Evolutionary conservation across 2,797 vertebrate genomes (phyloP).

Genomic region (Sparidentex hasta): DNA sequence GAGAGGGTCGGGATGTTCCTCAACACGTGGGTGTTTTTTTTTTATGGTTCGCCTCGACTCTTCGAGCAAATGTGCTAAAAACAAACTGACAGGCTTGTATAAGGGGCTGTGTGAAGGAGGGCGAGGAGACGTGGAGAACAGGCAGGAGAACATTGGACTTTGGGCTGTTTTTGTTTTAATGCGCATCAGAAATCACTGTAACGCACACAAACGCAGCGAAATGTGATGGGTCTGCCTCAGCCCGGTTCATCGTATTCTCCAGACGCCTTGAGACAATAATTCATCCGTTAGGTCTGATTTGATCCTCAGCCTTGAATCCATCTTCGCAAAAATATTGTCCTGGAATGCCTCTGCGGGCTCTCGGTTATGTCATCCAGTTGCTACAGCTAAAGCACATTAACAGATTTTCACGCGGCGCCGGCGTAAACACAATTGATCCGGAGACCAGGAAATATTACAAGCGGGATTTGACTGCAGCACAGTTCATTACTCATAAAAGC

Average conservation of each 20-base stretch:
- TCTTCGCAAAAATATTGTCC: conserved; percentile 30
- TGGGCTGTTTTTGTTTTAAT: too few relatives aligned
- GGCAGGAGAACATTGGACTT: background rate
- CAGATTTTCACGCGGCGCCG: conserved; percentile 26
- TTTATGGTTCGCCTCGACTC: background rate
- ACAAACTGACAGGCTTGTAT: conserved; percentile 25
- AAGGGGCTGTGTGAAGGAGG: conserved; percentile 1
- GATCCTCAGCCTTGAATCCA: conserved; percentile 23
- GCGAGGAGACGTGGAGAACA: background rate
- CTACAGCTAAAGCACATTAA: conserved; percentile 23
- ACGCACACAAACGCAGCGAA: background rate
- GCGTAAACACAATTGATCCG: conserved; percentile 49
- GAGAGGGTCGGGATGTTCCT: conserved; percentile 33
- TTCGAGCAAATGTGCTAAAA: conserved; percentile 25
- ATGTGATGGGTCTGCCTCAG: background rate
- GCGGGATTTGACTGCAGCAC: conserved; percentile 59
- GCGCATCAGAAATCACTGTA: background rate
- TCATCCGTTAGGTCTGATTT: conserved; percentile 28
- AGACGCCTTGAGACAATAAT: background rate
- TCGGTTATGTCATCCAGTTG: conserved; percentile 5
- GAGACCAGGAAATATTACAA: conserved; percentile 58
- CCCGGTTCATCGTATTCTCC: background rate
- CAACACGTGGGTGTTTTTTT: conserved; percentile 22
- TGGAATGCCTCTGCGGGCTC: conserved; percentile 29
- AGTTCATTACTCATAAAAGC: conserved; percentile 65